A percentile compares a stretch with the other conserved stretches of the same genome.
Conservation (phyloP, 2,113 vertebrate species). For the Phrynosoma blainvillii region DNA sequence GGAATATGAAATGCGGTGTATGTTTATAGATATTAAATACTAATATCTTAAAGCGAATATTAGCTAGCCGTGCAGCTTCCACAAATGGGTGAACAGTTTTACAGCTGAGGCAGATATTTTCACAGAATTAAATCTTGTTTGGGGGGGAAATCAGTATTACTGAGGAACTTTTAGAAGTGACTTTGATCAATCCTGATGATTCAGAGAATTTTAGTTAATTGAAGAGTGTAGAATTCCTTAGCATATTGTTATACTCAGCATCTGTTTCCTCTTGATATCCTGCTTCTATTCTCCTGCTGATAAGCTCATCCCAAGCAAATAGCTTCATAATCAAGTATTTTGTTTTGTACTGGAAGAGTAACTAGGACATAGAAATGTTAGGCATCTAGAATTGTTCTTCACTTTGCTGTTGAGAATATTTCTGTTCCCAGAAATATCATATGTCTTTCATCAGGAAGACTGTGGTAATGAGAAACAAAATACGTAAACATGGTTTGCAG, state of each 20-base stretch:
- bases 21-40: neutral
- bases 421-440: neutral
- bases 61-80: neutral
- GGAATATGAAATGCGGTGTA: neutral
- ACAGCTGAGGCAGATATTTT: neutral
- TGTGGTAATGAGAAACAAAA: neutral
- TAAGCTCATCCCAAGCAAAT: neutral
- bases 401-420: neutral
- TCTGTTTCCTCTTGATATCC: constrained; percentile 25
- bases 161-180: neutral
- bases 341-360: neutral
- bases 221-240: neutral
- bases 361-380: neutral
- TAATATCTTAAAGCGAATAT: neutral
- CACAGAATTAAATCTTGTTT: neutral
- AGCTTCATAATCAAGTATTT: neutral
- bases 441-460: neutral
- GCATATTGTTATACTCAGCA: constrained; percentile 24
- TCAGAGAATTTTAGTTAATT: neutral
- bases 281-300: constrained; percentile 11
- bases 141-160: neutral
- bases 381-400: neutral
- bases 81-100: neutral
- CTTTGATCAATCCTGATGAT: neutral
- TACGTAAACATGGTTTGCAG: neutral